phyloP scores from a whole-genome alignment of 1,140 invertebrate species.

The Drosophila burlai region DNA sequence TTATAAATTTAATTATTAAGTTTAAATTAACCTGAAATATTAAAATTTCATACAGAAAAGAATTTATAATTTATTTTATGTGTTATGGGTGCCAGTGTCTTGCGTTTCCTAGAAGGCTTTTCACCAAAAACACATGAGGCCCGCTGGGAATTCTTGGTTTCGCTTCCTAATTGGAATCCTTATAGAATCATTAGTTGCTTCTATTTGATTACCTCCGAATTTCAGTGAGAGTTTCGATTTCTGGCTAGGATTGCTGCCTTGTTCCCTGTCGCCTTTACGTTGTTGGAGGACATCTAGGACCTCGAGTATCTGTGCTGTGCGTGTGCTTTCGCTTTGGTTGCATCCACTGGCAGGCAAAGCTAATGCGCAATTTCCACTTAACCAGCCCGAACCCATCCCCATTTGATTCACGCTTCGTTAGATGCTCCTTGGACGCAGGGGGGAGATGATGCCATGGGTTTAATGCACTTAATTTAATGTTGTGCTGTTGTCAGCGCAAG shows the following conservation, averaged over 20 bases:
- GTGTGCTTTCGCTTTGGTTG: constrained; percentile 45
- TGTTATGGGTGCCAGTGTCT: neutral
- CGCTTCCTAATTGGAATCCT: constrained; percentile 39
- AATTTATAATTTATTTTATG: neutral
- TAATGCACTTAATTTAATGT: constrained; percentile 79
- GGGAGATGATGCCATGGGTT: constrained; percentile 29
- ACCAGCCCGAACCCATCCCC: constrained; percentile 24
- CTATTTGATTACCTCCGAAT: constrained; percentile 20
- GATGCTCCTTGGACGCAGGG: constrained; percentile 45
- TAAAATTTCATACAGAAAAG: too few species aligned
- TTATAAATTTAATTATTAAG: too few species aligned
- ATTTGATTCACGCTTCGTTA: constrained; percentile 51
- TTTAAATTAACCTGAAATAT: too few species aligned
- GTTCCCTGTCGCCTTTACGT: constrained; percentile 44
- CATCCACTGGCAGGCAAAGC: constrained; percentile 46
- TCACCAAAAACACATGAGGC: neutral
- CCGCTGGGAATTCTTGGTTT: neutral
- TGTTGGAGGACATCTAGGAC: constrained; percentile 42
- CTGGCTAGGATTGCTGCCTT: constrained; percentile 8
- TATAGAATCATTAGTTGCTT: constrained; percentile 26
- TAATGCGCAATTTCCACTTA: constrained; percentile 68
- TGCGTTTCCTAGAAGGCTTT: neutral
- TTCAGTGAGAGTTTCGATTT: constrained; percentile 15
- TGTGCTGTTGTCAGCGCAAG: constrained; percentile 56
- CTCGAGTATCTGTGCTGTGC: neutral